These are phyloP conservation scores for Pardosa pseudoannulata DNA, from an alignment of 2,888 invertebrate genomes.

Conservation along the genomic window DNA sequence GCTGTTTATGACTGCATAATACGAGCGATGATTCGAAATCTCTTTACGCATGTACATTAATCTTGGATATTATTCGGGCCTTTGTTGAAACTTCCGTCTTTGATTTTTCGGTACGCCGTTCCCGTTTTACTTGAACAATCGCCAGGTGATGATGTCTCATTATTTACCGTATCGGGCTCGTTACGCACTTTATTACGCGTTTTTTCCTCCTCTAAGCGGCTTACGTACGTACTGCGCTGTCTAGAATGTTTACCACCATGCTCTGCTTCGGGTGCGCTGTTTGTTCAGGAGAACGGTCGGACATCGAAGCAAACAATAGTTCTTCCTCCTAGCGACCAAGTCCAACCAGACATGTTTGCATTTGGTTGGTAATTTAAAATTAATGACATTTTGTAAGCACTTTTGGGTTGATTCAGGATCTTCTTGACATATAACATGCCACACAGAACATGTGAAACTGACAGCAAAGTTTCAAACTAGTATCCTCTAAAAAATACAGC, in stretches of 20 bases:
- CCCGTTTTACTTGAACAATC: conserved; percentile 52
- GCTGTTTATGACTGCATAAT: conserved; percentile 6
- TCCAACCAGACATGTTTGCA: not conserved
- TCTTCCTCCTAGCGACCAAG: not conserved
- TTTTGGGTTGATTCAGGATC: too few relatives aligned
- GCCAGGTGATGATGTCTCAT: conserved; percentile 53
- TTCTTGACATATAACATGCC: too few relatives aligned
- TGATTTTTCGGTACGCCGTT: conserved; percentile 9
- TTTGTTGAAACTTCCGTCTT: conserved; percentile 41
- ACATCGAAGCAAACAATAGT: not conserved
- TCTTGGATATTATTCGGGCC: conserved; percentile 18
- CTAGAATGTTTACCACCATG: not conserved
- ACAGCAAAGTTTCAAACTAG: too few relatives aligned
- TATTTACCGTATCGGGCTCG: conserved; percentile 14
- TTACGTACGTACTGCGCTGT: not conserved
- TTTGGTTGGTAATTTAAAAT: not conserved
- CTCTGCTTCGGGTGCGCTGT: not conserved
- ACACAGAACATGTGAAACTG: too few relatives aligned
- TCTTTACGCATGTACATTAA: conserved; percentile 21
- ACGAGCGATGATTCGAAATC: conserved; percentile 26
- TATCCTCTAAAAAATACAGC: too few relatives aligned
- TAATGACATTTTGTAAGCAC: not conserved
- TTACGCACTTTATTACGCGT: not conserved
- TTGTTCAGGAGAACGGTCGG: not conserved
- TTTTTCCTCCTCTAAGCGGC: conserved; percentile 10